Base-by-base conservation (phyloP, 2,888 invertebrate genomes). In the Oligia latruncula region DNA sequence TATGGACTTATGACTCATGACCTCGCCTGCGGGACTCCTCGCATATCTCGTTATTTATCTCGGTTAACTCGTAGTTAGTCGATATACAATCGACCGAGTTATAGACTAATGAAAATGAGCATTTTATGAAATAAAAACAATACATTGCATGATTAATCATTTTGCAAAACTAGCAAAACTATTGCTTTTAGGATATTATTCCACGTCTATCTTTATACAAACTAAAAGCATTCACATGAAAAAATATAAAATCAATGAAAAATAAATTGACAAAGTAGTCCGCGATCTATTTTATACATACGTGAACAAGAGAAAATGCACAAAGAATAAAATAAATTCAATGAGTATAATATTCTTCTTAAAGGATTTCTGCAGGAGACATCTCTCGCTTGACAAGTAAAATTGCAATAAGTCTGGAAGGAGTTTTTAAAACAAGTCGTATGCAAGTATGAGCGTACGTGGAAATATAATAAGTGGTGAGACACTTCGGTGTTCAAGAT, bases 281-380 rank as follows among this genome's bases (percentile, higher is more conserved):
- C 60, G 46, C 62, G 70, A 83, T 70, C 66, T 66, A 83, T 83
- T 76, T 64, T 55, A 62, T 64, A 67, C 71, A 71, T 5, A 78
- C 46, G 46, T 46, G 71, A 71, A 78, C 62, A 46, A 29, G 66
- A 62, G 60, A 55, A 67, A 71, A 71, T 49, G 40, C 55, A 40
- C 65, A 29, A 62, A 15, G 62, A 68, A 72, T 71, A 84, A 68
- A 64, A 71, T 72, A 58, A 35, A 68, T 84, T 71, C 49, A 79
- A 64, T 81, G 79, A 84, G 67, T 71, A 40, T 67, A 78, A 83
- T 71, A 62, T 65, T 82, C 74, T n/a, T 83, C 35, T 66, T 76
- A 70, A 17, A 84, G 62, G 23, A 68, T 78, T 81, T 79, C 71
- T 84, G 84, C 84, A 64, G 40, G 46, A 62, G 79, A 84, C 62